Base-by-base conservation (phyloP, 92 coral and sea anemone genomes). In the Muricea muricata region DNA sequence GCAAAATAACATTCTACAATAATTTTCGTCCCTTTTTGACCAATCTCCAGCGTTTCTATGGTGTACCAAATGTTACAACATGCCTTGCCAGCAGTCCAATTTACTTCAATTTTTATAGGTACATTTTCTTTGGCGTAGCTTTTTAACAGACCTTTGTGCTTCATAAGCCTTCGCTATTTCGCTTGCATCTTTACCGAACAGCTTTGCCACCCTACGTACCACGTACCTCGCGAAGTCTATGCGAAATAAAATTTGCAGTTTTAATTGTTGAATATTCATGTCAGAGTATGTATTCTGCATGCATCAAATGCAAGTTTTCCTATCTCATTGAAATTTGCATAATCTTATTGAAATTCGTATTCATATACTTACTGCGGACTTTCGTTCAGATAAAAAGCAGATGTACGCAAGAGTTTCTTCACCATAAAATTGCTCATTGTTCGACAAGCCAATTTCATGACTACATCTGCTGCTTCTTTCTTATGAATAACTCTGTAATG, bases 161-260 rank as follows among this genome's bases (percentile, higher is more conserved):
- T 15, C 56, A 48, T 2, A 48, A 48, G 18, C 56, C 56, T 48
- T 48, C 20, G n/a, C n/a, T n/a, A n/a, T n/a, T n/a, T n/a, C n/a
- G 56, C 18, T 48, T 3, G 56, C 4, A 8, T 48, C 56, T 48
- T 48, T 48, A 48, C 56, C 56, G 18, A 48, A 48, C 56, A 48
- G 20, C 56, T 48, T 48, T 20, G 18, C 56, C 56, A n/a, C n/a
- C n/a, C n/a, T n/a, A n/a, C 70, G 70, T n/a, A 61, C 70, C 70
- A 61, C 70, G 24, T 61, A 15, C n/a, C 70, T 1, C 24, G 2
- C 15, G 32, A 61, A 31, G 18, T 61, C 31, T 61, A 61, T 14
- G 37, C 2, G 32, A 61, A 61, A n/a, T n/a, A n/a, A n/a, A n/a
- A n/a, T n/a, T n/a, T n/a, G n/a, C n/a, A n/a, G n/a, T n/a, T n/a